Conservation (phyloP, 2,888 invertebrate genomes). For the Uropetala carovei region DNA sequence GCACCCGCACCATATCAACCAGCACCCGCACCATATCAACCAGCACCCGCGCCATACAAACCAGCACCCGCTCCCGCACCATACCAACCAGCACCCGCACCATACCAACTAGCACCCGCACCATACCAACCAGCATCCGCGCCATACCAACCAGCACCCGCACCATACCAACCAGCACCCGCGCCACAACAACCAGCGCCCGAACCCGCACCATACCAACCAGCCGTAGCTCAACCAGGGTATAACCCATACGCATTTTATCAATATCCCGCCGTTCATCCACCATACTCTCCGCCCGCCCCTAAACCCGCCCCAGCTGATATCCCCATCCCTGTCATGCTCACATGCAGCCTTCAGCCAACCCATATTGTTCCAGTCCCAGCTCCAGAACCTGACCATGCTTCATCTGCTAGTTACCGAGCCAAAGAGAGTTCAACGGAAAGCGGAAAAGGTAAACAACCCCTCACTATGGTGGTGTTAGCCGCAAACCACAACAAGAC, state of each 20-base stretch:
- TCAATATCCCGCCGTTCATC: neutral
- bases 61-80: neutral
- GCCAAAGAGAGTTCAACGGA: neutral
- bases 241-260: neutral
- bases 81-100: neutral
- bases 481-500: conserved; percentile 8
- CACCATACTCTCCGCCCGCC: neutral
- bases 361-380: neutral
- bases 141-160: neutral
- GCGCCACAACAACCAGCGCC: neutral
- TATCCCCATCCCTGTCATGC: neutral
- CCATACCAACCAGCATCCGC: neutral
- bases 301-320: neutral
- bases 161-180: neutral
- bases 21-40: neutral
- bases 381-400: neutral
- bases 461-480: neutral
- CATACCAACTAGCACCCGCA: neutral
- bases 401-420: neutral
- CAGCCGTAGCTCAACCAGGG: neutral
- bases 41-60: neutral
- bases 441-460: neutral
- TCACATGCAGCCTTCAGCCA: conserved; percentile 14
- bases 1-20: neutral
- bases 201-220: neutral